phyloP scores from a whole-genome alignment of 2,888 invertebrate genomes.

The Noctua pronuba region DNA sequence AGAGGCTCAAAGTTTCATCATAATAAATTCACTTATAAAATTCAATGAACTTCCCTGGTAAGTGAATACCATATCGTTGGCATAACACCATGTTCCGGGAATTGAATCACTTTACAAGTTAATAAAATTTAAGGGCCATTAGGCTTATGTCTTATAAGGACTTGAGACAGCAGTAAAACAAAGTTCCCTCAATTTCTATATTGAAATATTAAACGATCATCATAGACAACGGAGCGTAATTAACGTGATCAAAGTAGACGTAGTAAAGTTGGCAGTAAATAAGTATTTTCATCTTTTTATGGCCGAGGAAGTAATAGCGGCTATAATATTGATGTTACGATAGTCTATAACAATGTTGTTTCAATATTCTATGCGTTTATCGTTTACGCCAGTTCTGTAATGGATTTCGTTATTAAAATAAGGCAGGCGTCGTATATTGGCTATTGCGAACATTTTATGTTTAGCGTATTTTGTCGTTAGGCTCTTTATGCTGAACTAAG shows the following conservation, averaged over 20 bases:
- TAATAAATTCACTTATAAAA: conserved; percentile 30
- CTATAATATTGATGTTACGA: conserved; percentile 76
- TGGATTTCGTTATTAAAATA: conserved; percentile 56
- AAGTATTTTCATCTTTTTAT: conserved; percentile 81
- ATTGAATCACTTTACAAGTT: conserved; percentile 56
- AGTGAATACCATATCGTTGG: conserved; percentile 30
- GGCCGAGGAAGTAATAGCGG: conserved; percentile 69
- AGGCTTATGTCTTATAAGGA: conserved; percentile 24
- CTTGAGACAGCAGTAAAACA: conserved; percentile 59
- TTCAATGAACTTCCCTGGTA: conserved; percentile 22
- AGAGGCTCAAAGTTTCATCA: conserved; percentile 22
- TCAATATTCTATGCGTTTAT: conserved; percentile 76
- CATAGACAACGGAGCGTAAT: conserved; percentile 77
- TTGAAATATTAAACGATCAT: conserved; percentile 74
- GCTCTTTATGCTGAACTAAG: conserved; percentile 1
- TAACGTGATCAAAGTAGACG: conserved; percentile 76
- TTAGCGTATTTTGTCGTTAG: conserved; percentile 24
- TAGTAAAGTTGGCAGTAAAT: conserved; percentile 81
- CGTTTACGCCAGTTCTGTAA: conserved; percentile 66
- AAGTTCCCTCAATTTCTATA: conserved; percentile 69
- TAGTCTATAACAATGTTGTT: conserved; percentile 73
- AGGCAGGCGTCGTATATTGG: conserved; percentile 49
- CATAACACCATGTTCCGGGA: conserved; percentile 25
- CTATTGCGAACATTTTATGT: conserved; percentile 40
- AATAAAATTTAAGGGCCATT: conserved; percentile 44